These are phyloP conservation scores for Osmoderma eremita DNA, from an alignment of 2,888 invertebrate species.

Conservation along the genomic window DNA sequence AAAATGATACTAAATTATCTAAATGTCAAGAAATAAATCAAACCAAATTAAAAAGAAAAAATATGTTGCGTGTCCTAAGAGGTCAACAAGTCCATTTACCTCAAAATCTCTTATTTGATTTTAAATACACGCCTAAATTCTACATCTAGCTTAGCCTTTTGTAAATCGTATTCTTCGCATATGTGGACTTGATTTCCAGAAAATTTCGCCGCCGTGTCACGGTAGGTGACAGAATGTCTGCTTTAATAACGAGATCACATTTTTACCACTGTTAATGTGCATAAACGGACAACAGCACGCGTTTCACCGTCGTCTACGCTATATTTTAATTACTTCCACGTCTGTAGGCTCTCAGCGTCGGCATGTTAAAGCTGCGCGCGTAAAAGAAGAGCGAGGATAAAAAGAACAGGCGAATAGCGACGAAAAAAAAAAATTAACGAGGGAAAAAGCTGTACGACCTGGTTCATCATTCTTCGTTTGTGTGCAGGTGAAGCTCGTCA, in stretches of 20 bases:
- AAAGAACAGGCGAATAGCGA: conserved; percentile 14
- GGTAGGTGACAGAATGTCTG: background rate
- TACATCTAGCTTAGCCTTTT: too few species aligned
- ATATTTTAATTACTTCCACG: conserved; percentile 43
- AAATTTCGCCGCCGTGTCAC: conserved; percentile 7
- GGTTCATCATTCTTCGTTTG: conserved; percentile 35
- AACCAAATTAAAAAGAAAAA: too few species aligned
- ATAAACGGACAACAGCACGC: conserved; percentile 44
- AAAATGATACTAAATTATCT: too few species aligned
- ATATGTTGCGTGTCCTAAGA: too few species aligned
- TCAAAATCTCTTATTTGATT: too few species aligned
- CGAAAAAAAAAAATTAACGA: conserved; percentile 30
- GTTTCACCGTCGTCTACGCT: conserved; percentile 34
- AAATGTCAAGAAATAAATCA: too few species aligned
- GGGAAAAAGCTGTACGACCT: conserved; percentile 28
- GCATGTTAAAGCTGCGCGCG: conserved; percentile 25
- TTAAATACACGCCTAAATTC: too few species aligned
- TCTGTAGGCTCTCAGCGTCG: conserved; percentile 25
- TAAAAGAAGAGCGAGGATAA: conserved; percentile 27
- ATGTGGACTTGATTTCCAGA: background rate
- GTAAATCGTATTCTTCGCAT: too few species aligned
- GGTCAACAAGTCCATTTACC: too few species aligned
- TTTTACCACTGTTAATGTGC: conserved; percentile 30
- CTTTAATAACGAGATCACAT: conserved; percentile 23
- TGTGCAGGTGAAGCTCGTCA: conserved; percentile 37